Evolutionary conservation across 1,140 invertebrate genomes (phyloP), one percentile per base, ranked within the genome.

Genomic region (Wasmannia auropunctata): DNA sequence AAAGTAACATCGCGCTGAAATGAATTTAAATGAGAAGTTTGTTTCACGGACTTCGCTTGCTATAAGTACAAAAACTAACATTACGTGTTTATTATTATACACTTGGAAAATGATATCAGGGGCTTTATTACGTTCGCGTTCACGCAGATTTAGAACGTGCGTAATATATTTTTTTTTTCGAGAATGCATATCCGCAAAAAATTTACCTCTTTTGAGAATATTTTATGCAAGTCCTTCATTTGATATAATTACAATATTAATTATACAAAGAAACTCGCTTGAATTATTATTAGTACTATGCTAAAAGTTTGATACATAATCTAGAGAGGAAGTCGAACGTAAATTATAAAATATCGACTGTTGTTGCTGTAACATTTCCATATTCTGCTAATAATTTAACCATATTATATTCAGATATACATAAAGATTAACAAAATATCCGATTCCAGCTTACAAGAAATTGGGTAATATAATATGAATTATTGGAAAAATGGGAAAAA

Each of bases 1-100:
- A 72, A 81, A 56, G 65, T 83, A 83, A 83, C 51, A 58, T 81
- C 37, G 79, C 37, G 67, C 8, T 46, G 51, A 43, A 74, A 83
- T 83, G 67, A 83, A 83, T 83, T 83, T 34, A 83, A 83, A 83
- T 83, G 79, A 83, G 25, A 83, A 72, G 67, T 74, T 72, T 72
- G 79, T 58, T 58, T 60, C 79, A 40, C n/a, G 5, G 7, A 74
- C 67, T 74, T n/a, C 28, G 25, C 49, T 54, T 70, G 19, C 19
- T 72, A 58, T 58, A 72, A 81, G 51, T 28, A 69, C 31, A 37
- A 83, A 58, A 74, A 43, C 65, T 72, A 72, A 72, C 67, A 51
- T 67, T 51, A 80, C 28, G 62, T 37, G 28, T 43, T 83, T 72
- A 28, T 83, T 74, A 83, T 72, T 43, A 34, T 72, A 72, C 7